Base-by-base conservation (phyloP, 2,797 vertebrate genomes). In the Cuniculus paca region DNA sequence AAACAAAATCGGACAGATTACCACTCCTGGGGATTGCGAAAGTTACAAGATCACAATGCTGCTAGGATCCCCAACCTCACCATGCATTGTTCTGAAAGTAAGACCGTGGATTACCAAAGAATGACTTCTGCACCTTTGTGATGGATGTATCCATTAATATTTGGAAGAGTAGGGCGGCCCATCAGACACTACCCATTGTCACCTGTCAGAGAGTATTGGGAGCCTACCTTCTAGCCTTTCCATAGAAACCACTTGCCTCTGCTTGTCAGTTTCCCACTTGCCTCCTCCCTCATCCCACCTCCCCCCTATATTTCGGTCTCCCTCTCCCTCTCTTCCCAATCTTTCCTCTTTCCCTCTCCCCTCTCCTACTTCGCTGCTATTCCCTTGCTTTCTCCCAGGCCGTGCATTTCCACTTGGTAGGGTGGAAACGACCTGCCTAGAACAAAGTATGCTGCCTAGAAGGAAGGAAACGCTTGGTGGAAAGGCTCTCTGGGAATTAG, bases 251-350 rank as follows among this genome's bases (percentile, higher is more conserved):
- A 60, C 26, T 60, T 60, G 26, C 22, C 58, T 28, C 20, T 56
- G 54, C 54, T 56, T 56, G 19, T 56, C 54, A 22, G 54, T 56
- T 56, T 56, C 54, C 54, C 22, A 20, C 54, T 13, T 4, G 5
- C 19, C 20, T 20, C 54, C 12, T 7, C 63, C 34, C 3, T 16
- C 17, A 1, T 0, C 39, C 1, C 13, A 16, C 28, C 13, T 16
- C 14, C 61, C 61, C 16, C 8, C 61, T 63, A 16, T 12, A 5
- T 63, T 34, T 34, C 28, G 6, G 31, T 34, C 31, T 34, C 31
- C 31, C 60, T 31, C 1, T 34, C 28, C 31, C 28, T 14, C 31
- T 63, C 34, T n/a, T 58, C 31, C 14, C 9, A 10, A 2, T 56
- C 68, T 68, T 88, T 17, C 34, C 31, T 17, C 34, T 39, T 1